A percentile compares a stretch with the other conserved stretches of the same genome.
These are phyloP conservation scores for Sussaba pulchella DNA, from an alignment of 2,888 invertebrate species.

Conservation along the genomic window DNA sequence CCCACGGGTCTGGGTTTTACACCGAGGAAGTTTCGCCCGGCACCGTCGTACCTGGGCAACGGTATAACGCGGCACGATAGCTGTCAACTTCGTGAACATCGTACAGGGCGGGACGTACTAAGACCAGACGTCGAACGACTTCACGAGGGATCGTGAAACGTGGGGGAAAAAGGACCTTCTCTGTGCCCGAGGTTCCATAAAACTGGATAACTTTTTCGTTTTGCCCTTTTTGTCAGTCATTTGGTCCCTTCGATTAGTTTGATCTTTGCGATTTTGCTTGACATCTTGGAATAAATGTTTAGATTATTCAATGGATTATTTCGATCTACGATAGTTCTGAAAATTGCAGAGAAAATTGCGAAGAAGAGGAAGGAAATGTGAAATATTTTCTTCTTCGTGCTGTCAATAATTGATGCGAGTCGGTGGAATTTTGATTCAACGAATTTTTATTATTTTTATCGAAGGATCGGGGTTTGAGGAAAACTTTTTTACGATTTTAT, in stretches of 20 bases:
- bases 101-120: conserved; percentile 5
- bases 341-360: no score
- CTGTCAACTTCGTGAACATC: conserved; percentile 5
- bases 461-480: not conserved
- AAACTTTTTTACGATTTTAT: not conserved
- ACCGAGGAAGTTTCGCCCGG: conserved; percentile 52
- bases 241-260: not conserved
- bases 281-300: not conserved
- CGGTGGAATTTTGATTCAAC: not conserved
- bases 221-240: not conserved
- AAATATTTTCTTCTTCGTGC: no score
- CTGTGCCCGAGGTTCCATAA: not conserved
- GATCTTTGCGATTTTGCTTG: not conserved
- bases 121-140: conserved; percentile 28
- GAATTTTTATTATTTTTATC: conserved; percentile 8
- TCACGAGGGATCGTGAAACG: not conserved
- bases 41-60: conserved; percentile 45
- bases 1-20: conserved; percentile 44
- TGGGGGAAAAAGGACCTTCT: not conserved
- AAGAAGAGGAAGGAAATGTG: no score
- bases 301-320: not conserved
- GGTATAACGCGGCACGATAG: conserved; percentile 10
- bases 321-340: not conserved
- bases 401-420: no score
- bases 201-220: not conserved